phyloP scores from a whole-genome alignment of 1,140 invertebrate species.

The Zophobas morio region DNA sequence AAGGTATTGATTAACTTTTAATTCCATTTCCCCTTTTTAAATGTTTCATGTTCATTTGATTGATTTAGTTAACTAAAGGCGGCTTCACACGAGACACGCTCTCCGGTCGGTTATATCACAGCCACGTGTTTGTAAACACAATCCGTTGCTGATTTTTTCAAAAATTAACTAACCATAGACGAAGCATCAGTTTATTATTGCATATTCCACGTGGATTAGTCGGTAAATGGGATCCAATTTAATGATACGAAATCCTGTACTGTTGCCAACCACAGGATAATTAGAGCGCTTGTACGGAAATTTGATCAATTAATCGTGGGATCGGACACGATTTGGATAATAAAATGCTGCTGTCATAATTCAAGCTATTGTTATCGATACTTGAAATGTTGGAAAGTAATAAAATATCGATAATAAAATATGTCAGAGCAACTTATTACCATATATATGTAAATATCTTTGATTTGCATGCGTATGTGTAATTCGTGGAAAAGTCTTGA shows the following conservation, averaged over 20 bases:
- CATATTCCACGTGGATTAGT: not conserved
- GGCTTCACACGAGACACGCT: too few species aligned
- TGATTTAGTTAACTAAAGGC: not conserved
- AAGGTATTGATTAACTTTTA: not conserved
- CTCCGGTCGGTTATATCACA: too few species aligned
- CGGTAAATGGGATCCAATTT: conserved; percentile 2
- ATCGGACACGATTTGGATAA: not conserved
- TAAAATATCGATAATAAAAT: conserved; percentile 26
- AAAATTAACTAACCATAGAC: too few species aligned
- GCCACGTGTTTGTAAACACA: too few species aligned
- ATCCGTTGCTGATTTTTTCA: too few species aligned
- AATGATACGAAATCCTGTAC: not conserved
- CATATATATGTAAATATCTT: conserved; percentile 24
- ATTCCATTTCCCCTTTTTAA: not conserved
- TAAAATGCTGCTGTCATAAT: not conserved
- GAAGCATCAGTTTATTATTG: not conserved
- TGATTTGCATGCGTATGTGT: conserved; percentile 14
- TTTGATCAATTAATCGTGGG: conserved; percentile 28
- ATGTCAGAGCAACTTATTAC: conserved; percentile 3
- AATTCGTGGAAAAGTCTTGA: conserved; percentile 6
- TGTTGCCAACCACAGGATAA: conserved; percentile 19
- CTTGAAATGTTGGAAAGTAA: not conserved
- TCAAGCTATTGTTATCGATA: conserved; percentile 1
- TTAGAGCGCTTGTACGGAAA: conserved; percentile 28
- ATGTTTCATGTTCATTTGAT: not conserved